Percentiles rank a stretch among this genome's conserved stretches.
Conservation (phyloP, 2,888 invertebrate species). For the Cantharis flavilabris region DNA sequence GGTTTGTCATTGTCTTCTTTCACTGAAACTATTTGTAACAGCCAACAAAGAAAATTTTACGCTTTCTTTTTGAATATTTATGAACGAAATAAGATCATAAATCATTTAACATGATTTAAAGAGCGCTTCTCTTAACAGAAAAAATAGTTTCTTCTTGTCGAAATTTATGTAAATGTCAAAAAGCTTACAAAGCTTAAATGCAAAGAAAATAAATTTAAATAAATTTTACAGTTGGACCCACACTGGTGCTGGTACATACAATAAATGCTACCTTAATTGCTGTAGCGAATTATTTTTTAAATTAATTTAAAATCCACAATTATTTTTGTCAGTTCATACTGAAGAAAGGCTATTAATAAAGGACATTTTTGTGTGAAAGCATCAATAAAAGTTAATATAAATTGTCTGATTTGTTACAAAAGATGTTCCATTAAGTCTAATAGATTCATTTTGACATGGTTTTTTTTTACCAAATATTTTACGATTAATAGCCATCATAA, state of each 20-base stretch:
- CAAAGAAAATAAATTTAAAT: neutral
- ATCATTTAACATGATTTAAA: conserved; percentile 14
- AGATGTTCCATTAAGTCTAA: neutral
- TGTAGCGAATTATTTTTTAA: neutral
- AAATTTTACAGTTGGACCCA: neutral
- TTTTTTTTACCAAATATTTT: neutral
- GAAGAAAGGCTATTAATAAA: neutral
- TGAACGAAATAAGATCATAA: conserved; percentile 9
- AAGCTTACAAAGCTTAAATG: neutral
- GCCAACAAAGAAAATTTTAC: conserved; percentile 18
- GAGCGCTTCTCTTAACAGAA: neutral
- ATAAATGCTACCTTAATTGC: neutral
- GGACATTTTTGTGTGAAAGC: neutral
- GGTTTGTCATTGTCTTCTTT: neutral
- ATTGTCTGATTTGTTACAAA: neutral
- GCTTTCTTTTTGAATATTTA: conserved; percentile 9
- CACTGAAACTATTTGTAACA: conserved; percentile 1
- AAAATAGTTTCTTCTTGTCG: neutral
- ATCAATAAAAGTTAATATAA: neutral
- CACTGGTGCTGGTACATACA: neutral
- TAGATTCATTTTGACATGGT: neutral
- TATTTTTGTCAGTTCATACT: neutral
- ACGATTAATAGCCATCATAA: neutral
- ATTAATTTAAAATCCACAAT: neutral
- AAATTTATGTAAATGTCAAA: conserved; percentile 12